A percentile compares a stretch with the other conserved stretches of the same genome.
Evolutionary conservation across 1,140 invertebrate species (phyloP).

Genomic region (Acarapis woodi): DNA sequence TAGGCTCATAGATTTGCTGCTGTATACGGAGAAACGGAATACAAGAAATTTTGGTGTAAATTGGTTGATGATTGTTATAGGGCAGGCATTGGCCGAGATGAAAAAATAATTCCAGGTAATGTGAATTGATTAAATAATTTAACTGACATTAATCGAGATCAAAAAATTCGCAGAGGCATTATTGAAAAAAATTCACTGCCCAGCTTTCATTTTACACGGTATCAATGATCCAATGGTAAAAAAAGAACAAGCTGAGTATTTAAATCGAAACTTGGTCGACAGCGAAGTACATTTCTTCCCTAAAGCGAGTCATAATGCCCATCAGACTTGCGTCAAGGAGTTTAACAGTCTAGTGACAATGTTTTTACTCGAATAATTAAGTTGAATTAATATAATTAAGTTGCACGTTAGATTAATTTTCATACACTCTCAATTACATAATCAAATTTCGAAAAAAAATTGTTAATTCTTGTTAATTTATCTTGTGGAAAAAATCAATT

Average conservation of each 20-base stretch:
- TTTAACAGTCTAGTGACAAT: slow-evolving; percentile 6
- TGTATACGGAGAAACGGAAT: no score
- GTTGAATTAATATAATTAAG: slow-evolving; percentile 3
- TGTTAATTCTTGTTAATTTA: no score
- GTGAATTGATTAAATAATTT: background rate
- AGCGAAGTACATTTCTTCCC: slow-evolving; percentile 5
- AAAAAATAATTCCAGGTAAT: background rate
- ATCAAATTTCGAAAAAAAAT: no score
- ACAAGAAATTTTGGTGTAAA: background rate
- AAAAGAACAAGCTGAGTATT: slow-evolving; percentile 6
- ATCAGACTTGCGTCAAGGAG: slow-evolving; percentile 4
- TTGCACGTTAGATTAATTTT: no score
- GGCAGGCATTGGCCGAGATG: no score
- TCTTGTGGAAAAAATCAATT: no score
- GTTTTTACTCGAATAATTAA: slow-evolving; percentile 5
- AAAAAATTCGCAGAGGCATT: background rate
- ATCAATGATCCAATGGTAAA: slow-evolving; percentile 6
- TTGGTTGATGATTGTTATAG: no score
- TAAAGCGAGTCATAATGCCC: slow-evolving; percentile 7
- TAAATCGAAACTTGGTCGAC: slow-evolving; percentile 4
- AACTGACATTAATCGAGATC: background rate
- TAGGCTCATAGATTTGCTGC: no score
- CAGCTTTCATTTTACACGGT: slow-evolving; percentile 3
- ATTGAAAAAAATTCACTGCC: slow-evolving; percentile 3
- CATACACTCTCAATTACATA: no score